Percentiles rank a stretch among this genome's conserved stretches.
These are phyloP conservation scores for Cephus pygmeus DNA, from an alignment of 2,888 invertebrate species.

Conservation along the genomic window DNA sequence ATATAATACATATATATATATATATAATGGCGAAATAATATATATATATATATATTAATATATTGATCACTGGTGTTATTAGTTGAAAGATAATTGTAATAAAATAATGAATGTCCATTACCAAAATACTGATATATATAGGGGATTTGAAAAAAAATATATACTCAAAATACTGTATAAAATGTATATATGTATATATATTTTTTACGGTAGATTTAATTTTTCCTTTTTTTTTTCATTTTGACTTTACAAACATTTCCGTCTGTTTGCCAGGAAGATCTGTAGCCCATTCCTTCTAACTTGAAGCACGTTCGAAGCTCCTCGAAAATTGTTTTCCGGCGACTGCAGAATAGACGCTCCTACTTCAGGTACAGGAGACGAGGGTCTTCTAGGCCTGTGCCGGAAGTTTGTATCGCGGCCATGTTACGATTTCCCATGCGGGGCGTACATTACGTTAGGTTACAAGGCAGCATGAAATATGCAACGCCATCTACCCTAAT, in stretches of 20 bases:
- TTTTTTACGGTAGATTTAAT: too few species aligned
- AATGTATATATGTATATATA: neutral
- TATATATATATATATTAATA: neutral
- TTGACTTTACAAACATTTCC: neutral
- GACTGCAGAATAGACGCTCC: neutral
- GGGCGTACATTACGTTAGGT: constrained; percentile 55
- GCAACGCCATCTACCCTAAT: constrained; percentile 52
- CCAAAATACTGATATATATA: too few species aligned
- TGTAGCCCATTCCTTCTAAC: neutral
- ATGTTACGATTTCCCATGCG: constrained; percentile 62
- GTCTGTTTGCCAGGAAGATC: neutral
- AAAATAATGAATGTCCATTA: too few species aligned
- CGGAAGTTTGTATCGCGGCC: constrained; percentile 28
- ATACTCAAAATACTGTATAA: too few species aligned
- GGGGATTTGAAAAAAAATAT: too few species aligned
- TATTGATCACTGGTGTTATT: too few species aligned
- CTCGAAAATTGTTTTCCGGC: neutral
- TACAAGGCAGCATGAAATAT: constrained; percentile 58
- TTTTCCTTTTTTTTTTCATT: neutral
- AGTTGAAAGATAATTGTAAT: too few species aligned
- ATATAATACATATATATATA: neutral
- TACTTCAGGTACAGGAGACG: neutral
- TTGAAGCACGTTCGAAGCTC: neutral
- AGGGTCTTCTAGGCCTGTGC: neutral
- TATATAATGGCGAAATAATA: too few species aligned